Base-by-base conservation (phyloP, 2,888 invertebrate genomes). In the Netelia inedita region DNA sequence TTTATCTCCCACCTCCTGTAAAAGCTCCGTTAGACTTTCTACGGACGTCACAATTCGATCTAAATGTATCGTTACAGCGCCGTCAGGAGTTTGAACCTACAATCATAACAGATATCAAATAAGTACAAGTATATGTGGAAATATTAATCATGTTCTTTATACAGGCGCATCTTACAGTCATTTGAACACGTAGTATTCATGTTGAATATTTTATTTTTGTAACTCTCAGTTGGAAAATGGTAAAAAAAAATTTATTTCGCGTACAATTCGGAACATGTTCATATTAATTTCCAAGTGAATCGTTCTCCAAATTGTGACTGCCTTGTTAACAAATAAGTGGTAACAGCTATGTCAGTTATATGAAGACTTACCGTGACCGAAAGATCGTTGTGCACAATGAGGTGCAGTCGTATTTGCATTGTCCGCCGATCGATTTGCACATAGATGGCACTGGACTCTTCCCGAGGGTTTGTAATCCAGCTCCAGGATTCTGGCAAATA, bases 81-180 rank as follows among this genome's bases (percentile, higher is more conserved):
- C 53, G 28, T 69, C 69, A 69, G 69, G 69, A 69, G 69, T 69
- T n/a, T 28, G 69, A 23, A 10, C 69, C 69, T 69, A 23, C 69
- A 69, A 53, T 23, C 68, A 53, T n/a, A 69, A 66, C 43, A 10
- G 19, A 66, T 43, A 19, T 66, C 63, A 35, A 35, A 63, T 63
- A n/a, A 63, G 61, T 61, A 61, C 23, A 23, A 61, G 11, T 61
- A n/a, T 61, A 28, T 61, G 28, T 23, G 14, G 3, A 28, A 61
- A 28, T 61, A 61, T 8, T 61, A 16, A 65, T 65, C 63, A 35
- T 65, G 63, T n/a, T n/a, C 35, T 65, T 65, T 65, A 65, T 65
- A 65, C 63, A 65, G 63, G 63, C 41, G 41, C 63, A 65, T 65
- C 63, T 65, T 65, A 65, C 10, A 65, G n/a, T 65, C 16, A 65